These are phyloP conservation scores for Aethes cnicana DNA, from an alignment of 2,888 invertebrate species.

Conservation along the genomic window DNA sequence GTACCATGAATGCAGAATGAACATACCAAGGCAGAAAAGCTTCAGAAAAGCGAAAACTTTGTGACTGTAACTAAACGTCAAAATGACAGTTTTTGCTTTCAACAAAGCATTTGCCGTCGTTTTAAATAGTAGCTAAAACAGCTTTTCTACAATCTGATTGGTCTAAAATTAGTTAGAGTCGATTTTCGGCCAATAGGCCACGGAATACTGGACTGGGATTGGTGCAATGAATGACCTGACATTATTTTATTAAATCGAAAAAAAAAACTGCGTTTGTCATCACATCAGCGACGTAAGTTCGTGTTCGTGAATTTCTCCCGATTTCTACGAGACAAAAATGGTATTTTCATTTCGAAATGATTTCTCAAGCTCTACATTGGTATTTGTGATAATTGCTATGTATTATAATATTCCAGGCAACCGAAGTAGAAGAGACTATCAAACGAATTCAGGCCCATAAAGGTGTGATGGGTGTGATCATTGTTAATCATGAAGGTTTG, in stretches of 20 bases:
- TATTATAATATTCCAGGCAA: slow-evolving; percentile 72
- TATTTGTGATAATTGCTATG: neutral
- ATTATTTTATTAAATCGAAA: neutral
- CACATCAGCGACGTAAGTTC: neutral
- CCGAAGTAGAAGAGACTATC: slow-evolving; percentile 98
- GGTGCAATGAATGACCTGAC: too few species aligned
- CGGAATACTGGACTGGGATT: neutral
- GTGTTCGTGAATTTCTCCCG: neutral
- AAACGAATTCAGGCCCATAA: slow-evolving; percentile 98
- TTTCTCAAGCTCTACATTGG: neutral
- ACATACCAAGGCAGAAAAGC: too few species aligned
- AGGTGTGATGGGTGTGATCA: slow-evolving; percentile 97
- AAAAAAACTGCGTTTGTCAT: slow-evolving; percentile 20
- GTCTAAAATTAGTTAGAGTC: neutral
- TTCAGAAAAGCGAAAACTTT: slow-evolving; percentile 8
- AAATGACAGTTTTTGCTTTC: slow-evolving; percentile 5
- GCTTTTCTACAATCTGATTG: neutral
- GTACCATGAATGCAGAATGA: slow-evolving; percentile 4
- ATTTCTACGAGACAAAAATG: slow-evolving; percentile 33
- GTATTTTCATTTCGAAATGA: slow-evolving; percentile 28
- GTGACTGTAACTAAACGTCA: slow-evolving; percentile 12
- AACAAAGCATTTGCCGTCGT: slow-evolving; percentile 33
- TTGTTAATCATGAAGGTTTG: slow-evolving; percentile 98
- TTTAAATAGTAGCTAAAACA: slow-evolving; percentile 1
- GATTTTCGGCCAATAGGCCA: neutral